Conservation (phyloP, 1,140 invertebrate genomes). For the Thaumatotibia leucotreta region DNA sequence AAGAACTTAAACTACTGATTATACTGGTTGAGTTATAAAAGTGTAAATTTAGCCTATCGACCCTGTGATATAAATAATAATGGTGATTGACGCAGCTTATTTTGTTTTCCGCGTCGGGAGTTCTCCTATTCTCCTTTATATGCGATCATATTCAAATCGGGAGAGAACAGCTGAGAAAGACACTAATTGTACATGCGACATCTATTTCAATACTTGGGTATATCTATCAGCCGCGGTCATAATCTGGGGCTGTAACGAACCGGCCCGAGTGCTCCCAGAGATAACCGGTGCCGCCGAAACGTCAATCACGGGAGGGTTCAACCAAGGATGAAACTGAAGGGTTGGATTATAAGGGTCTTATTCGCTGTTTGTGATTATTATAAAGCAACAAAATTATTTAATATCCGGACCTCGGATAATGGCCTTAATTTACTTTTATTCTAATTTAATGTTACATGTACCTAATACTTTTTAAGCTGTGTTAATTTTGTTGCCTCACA, state of each 20-base stretch:
- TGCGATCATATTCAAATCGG: too few relatives aligned
- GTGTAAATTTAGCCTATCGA: too few relatives aligned
- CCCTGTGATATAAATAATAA: too few relatives aligned
- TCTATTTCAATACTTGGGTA: too few relatives aligned
- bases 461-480: not conserved
- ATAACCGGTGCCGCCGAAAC: conserved; percentile 46
- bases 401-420: conserved; percentile 58
- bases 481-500: not conserved
- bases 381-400: conserved; percentile 55
- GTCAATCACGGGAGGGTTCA: conserved; percentile 59
- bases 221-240: conserved; percentile 30
- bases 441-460: conserved; percentile 41
- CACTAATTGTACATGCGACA: too few relatives aligned
- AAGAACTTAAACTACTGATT: too few relatives aligned
- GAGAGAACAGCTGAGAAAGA: too few relatives aligned
- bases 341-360: conserved; percentile 70
- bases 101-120: too few relatives aligned
- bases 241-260: conserved; percentile 45
- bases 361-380: conserved; percentile 30
- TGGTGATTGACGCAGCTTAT: too few relatives aligned
- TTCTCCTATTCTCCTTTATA: too few relatives aligned
- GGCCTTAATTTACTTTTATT: conserved; percentile 58
- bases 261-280: conserved; percentile 35
- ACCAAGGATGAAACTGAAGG: conserved; percentile 61
- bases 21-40: too few relatives aligned